Evolutionary conservation across 2,888 invertebrate species (phyloP).

Genomic region (Cerceris ruficornis): DNA sequence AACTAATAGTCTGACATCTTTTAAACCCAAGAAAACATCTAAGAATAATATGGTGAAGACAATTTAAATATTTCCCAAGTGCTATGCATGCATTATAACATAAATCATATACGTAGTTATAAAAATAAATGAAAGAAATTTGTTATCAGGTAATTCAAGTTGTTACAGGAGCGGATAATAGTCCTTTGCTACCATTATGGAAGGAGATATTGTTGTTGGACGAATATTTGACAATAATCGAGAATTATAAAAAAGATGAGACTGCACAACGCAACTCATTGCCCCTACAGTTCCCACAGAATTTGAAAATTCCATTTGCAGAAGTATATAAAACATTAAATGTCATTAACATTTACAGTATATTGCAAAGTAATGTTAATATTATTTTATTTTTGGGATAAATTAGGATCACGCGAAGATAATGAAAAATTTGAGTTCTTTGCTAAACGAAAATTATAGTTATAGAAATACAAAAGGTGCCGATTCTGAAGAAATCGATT

Average conservation of each 20-base stretch:
- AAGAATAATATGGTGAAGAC: slow-evolving; percentile 62
- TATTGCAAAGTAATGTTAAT: background rate
- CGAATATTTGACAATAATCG: slow-evolving; percentile 64
- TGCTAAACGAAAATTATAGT: slow-evolving; percentile 58
- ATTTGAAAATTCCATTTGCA: slow-evolving; percentile 57
- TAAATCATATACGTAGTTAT: background rate
- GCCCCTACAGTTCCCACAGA: slow-evolving; percentile 59
- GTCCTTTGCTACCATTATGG: slow-evolving; percentile 65
- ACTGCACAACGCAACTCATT: slow-evolving; percentile 37
- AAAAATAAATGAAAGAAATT: slow-evolving; percentile 1
- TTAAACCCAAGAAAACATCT: slow-evolving; percentile 52
- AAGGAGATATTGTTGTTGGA: slow-evolving; percentile 64
- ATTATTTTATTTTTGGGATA: slow-evolving; percentile 13
- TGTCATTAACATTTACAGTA: background rate
- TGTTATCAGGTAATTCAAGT: slow-evolving; percentile 61
- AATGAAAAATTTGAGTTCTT: slow-evolving; percentile 52
- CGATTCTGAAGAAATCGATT: slow-evolving; percentile 9
- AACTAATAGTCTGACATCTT: slow-evolving; percentile 57
- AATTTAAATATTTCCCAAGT: slow-evolving; percentile 1
- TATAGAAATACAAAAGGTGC: slow-evolving; percentile 13
- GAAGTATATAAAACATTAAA: slow-evolving; percentile 46
- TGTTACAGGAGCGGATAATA: slow-evolving; percentile 59
- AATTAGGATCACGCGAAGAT: slow-evolving; percentile 57
- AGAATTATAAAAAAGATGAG: slow-evolving; percentile 55
- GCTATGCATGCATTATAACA: background rate